These are phyloP conservation scores for Salvelinus alpinus DNA, from an alignment of 2,113 vertebrate genomes.

Conservation along the genomic window DNA sequence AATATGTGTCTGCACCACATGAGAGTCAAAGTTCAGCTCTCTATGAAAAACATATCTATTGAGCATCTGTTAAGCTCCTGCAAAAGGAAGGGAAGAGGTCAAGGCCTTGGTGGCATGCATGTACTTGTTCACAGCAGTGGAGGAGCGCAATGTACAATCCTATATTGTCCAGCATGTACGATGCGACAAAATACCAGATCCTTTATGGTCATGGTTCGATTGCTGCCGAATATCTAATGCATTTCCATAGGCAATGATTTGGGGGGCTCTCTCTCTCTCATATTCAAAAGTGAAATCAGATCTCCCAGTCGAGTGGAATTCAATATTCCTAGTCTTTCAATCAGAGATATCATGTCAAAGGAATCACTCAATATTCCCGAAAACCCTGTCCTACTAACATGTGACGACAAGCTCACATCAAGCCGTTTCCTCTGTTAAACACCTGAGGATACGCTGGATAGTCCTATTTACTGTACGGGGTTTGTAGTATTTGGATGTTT, in stretches of 20 bases:
- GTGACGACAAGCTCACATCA: conserved; percentile 5
- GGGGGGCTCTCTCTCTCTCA: conserved; percentile 61
- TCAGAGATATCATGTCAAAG: conserved; percentile 45
- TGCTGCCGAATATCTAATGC: conserved; percentile 90
- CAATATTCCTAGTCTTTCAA: conserved; percentile 76
- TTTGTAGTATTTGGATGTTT: too few species aligned
- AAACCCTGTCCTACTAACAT: not conserved
- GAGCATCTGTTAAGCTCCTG: not conserved
- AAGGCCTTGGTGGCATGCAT: not conserved
- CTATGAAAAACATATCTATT: conserved; percentile 54
- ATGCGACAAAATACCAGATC: conserved; percentile 81
- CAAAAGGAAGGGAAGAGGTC: not conserved
- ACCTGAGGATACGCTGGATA: not conserved
- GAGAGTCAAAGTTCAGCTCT: conserved; percentile 44
- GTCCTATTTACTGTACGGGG: too few species aligned
- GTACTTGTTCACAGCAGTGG: not conserved
- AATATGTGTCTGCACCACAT: too few species aligned
- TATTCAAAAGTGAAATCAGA: conserved; percentile 88
- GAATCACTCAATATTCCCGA: conserved; percentile 22
- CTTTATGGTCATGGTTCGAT: conserved; percentile 86
- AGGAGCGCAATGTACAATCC: not conserved
- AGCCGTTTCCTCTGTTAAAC: not conserved
- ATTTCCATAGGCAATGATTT: conserved; percentile 93
- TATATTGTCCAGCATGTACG: conserved; percentile 50
- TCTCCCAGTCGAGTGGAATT: conserved; percentile 91